phyloP scores from a whole-genome alignment of 2,113 vertebrate genomes.

The Lophotis ruficrista region DNA sequence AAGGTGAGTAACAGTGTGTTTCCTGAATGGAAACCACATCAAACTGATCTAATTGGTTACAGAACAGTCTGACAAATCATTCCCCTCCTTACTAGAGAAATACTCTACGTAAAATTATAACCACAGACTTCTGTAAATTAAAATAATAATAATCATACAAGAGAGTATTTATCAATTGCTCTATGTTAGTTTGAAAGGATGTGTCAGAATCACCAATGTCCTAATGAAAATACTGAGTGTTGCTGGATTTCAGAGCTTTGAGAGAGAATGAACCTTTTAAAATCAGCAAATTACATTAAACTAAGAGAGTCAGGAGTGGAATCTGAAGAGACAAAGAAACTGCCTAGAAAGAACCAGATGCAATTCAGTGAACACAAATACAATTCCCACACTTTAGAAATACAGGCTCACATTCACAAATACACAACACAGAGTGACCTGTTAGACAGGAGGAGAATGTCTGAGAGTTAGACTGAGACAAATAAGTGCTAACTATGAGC shows the following conservation, averaged over 20 bases:
- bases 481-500: background rate
- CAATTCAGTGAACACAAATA: background rate
- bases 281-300: background rate
- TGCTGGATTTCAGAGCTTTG: background rate
- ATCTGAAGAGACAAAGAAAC: background rate
- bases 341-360: background rate
- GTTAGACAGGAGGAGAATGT: background rate
- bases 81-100: background rate
- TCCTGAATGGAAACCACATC: background rate
- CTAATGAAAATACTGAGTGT: background rate
- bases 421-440: background rate
- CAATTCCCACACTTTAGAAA: background rate
- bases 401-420: background rate
- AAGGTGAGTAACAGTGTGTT: background rate
- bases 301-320: background rate
- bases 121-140: background rate
- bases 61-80: background rate
- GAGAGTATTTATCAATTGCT: background rate
- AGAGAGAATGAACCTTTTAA: background rate
- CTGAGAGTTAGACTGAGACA: background rate
- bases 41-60: background rate
- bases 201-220: background rate
- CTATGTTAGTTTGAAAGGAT: background rate
- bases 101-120: background rate
- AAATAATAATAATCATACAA: background rate